Evolutionary conservation across 1,140 invertebrate species (phyloP).

Genomic region (Oppia nitens): DNA sequence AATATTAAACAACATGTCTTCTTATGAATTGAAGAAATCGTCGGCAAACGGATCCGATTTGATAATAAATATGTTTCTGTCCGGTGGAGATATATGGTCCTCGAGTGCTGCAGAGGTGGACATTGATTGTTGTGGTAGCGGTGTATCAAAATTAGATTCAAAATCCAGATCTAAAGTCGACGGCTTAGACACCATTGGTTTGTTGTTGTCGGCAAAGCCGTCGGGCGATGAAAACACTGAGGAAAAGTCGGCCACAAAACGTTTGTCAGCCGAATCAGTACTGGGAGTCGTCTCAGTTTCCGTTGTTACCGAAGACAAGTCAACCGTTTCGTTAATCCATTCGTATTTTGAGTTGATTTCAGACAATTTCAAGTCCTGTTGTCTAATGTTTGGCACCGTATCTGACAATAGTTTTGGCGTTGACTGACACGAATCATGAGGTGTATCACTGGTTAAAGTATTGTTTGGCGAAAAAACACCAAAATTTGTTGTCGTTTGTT

Average conservation of each 20-base stretch:
- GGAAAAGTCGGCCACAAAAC: background rate
- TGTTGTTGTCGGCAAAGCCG: background rate
- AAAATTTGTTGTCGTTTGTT: background rate
- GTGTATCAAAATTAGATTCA: background rate
- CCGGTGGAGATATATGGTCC: background rate
- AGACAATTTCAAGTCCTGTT: background rate
- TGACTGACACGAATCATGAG: background rate
- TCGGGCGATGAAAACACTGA: too few relatives aligned
- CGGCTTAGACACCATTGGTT: too few relatives aligned
- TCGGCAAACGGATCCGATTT: constrained; percentile 20
- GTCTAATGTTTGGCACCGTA: background rate
- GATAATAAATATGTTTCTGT: constrained; percentile 18
- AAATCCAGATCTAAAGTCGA: background rate
- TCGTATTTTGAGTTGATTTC: background rate
- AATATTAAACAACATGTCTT: too few relatives aligned
- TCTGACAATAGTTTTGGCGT: background rate
- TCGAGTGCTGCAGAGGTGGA: background rate
- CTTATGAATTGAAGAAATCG: too few relatives aligned
- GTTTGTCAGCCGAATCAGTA: background rate
- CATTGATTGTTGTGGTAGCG: background rate
- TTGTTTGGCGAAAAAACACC: background rate
- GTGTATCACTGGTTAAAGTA: background rate
- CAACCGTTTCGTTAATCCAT: background rate
- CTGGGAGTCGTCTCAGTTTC: background rate
- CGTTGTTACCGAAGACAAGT: background rate